Evolutionary conservation across 92 coral and sea anemone genomes (phyloP), one percentile per base, ranked within the genome.

Genomic region (Nematostella vectensis): DNA sequence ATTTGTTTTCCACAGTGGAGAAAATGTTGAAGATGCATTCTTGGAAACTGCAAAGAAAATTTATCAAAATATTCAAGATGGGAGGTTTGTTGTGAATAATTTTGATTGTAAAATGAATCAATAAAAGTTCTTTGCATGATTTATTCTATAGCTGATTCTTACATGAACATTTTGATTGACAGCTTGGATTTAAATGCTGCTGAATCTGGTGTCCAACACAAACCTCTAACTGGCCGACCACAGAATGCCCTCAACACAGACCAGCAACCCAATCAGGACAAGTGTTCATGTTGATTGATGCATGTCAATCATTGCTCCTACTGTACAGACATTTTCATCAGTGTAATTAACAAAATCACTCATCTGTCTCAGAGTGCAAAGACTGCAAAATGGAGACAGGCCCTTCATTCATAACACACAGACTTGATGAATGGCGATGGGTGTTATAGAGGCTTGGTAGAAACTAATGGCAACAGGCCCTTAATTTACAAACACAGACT

Each of bases 21-120:
- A 91, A 75, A 91, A 91, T 68, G 98, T 91, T 29, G 98, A 91
- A 76, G 98, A 91, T 71, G 98, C 98, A 30, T 91, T 91, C 80
- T 71, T 91, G 62, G 98, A 91, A 55, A 91, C 98, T 3, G 98
- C 98, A 42, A 91, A 91, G 74, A 91, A 91, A 77, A 91, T 91
- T 62, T 91, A 91, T 70, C 98, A 91, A 78, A 91, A 91, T 67
- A 91, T 91, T 62, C 98, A 91, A 65, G 98, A 91, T 82, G 98
- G 98, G 53, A 91, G 98, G 98, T 91, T 25, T n/a, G 75, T 62
- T n/a, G n/a, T n/a, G n/a, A n/a, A n/a, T n/a, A 43, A 0, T 1
- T 9, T 28, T 0, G 0, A 0, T 44, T 25, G 20, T 22, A 27
- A 16, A 4, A 1, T 52, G 26, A 50, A 4, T 1, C 3, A 11